phyloP scores from a whole-genome alignment of 2,888 invertebrate species.

The Alentia gelatinosa region DNA sequence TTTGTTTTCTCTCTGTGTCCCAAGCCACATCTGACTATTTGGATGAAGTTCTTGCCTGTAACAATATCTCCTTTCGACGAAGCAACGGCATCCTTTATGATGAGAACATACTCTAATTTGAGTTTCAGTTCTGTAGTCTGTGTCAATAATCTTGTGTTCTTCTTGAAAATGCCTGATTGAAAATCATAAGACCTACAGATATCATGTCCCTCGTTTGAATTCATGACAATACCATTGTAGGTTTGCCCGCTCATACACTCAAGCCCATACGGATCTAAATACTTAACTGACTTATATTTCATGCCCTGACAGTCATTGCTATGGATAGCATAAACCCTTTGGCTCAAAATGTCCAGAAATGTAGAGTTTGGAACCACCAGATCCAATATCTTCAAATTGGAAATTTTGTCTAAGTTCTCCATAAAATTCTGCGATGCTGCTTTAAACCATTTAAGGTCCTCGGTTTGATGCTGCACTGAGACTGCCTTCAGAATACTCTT shows the following conservation, averaged over 20 bases:
- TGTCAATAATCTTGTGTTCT: neutral
- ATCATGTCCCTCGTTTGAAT: neutral
- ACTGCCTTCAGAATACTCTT: too few species aligned
- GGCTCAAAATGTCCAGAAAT: too few species aligned
- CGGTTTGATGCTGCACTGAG: too few species aligned
- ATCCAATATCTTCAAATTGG: too few species aligned
- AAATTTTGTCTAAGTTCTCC: too few species aligned
- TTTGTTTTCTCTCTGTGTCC: neutral
- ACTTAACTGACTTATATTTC: neutral
- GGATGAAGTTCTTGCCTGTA: neutral
- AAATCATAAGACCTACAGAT: neutral
- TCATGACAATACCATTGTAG: neutral
- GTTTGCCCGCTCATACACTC: neutral
- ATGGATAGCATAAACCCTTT: neutral
- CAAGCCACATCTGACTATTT: neutral
- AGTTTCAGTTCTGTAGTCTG: neutral
- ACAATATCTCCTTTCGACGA: neutral
- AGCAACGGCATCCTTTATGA: neutral
- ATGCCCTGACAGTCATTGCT: neutral
- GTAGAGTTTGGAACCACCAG: too few species aligned
- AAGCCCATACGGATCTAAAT: neutral
- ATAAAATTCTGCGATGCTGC: too few species aligned
- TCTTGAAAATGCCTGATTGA: neutral
- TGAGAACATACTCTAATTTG: neutral
- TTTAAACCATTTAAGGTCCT: too few species aligned